Percentiles rank a stretch among this genome's conserved stretches.
Conservation (phyloP, 1,140 invertebrate species). For the Callitettix versicolor region DNA sequence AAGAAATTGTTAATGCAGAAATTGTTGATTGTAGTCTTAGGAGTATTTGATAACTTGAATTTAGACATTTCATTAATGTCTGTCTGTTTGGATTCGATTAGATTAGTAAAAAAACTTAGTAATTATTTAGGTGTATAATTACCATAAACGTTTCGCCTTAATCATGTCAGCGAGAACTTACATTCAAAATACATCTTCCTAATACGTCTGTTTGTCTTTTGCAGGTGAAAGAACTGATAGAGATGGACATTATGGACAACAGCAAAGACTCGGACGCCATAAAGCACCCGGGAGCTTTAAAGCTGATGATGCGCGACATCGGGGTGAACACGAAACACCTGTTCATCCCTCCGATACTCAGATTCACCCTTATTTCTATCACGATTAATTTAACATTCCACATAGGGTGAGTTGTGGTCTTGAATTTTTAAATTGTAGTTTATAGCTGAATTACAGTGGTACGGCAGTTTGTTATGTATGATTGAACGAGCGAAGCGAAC, state of each 20-base stretch:
- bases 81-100: too few relatives aligned
- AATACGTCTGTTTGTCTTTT: not conserved
- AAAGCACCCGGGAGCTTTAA: constrained; percentile 20
- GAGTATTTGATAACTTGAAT: too few relatives aligned
- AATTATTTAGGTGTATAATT: too few relatives aligned
- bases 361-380: constrained; percentile 71
- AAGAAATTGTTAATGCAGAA: too few relatives aligned
- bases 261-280: not conserved
- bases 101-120: too few relatives aligned
- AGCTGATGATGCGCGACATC: constrained; percentile 60
- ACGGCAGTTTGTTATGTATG: too few relatives aligned
- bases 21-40: too few relatives aligned
- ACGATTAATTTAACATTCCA: constrained; percentile 81
- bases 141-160: not conserved
- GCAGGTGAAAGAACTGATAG: constrained; percentile 11
- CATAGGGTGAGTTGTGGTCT: constrained; percentile 49
- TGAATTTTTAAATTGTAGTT: too few relatives aligned
- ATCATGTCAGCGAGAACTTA: not conserved
- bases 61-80: too few relatives aligned
- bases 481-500: too few relatives aligned
- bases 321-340: constrained; percentile 67
- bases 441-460: too few relatives aligned
- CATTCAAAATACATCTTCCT: not conserved
- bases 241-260: constrained; percentile 1
- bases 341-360: constrained; percentile 64